Percentiles rank a stretch among this genome's conserved stretches.
Conservation (phyloP, 2,797 vertebrate genomes). For the Lagocephalus sceleratus region DNA sequence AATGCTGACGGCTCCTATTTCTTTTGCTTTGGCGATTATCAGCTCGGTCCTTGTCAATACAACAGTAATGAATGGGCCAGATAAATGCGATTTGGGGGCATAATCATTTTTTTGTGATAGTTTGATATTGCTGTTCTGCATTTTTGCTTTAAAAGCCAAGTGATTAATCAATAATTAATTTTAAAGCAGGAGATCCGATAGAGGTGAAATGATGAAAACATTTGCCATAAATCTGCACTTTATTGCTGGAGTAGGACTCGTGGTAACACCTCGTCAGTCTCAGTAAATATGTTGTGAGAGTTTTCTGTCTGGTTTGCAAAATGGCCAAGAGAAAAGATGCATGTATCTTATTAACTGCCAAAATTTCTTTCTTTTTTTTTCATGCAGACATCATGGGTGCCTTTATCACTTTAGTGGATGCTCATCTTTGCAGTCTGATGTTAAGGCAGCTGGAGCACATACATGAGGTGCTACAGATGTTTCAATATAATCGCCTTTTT, state of each 20-base stretch:
- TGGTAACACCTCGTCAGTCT: constrained; percentile 64
- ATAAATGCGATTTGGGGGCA: constrained; percentile 77
- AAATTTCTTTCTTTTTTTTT: constrained; percentile 50
- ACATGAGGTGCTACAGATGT: constrained; percentile 20
- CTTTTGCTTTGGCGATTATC: constrained; percentile 78
- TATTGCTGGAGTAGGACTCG: constrained; percentile 70
- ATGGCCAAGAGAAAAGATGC: constrained; percentile 60
- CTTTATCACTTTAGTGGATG: constrained; percentile 70
- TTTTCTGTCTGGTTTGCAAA: constrained; percentile 63
- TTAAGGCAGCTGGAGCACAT: constrained; percentile 40
- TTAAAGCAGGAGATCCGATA: constrained; percentile 76
- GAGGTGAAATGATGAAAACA: constrained; percentile 78
- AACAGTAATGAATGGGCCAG: constrained; percentile 78
- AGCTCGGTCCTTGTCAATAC: constrained; percentile 79
- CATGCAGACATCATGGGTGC: constrained; percentile 63
- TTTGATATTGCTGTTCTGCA: constrained; percentile 82
- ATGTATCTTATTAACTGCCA: constrained; percentile 64
- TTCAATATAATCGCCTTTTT: constrained; percentile 28
- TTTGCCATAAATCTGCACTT: constrained; percentile 81
- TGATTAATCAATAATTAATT: constrained; percentile 88
- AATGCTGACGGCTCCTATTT: constrained; percentile 77
- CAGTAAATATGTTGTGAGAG: constrained; percentile 69
- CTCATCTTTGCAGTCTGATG: constrained; percentile 47
- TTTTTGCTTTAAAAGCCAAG: constrained; percentile 83
- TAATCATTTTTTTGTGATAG: constrained; percentile 79